Evolutionary conservation across 2,113 vertebrate species (phyloP).

Genomic region (Gasterosteus nipponicus): DNA sequence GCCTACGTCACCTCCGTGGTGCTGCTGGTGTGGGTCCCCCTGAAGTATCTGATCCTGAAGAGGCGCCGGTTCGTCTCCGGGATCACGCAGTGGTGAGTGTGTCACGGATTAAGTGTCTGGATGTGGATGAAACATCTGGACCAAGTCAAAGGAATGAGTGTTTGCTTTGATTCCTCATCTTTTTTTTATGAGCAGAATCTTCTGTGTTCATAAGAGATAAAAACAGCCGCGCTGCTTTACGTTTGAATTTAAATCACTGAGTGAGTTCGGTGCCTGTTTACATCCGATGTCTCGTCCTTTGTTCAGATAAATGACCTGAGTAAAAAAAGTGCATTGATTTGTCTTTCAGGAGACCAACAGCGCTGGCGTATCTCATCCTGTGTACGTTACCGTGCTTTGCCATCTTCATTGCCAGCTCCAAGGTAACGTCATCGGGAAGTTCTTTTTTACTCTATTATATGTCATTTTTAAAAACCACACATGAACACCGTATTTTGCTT

Average conservation of each 20-base stretch:
- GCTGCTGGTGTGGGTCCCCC: slow-evolving; percentile 87
- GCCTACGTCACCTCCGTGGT: slow-evolving; percentile 82
- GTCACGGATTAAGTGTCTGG: background rate
- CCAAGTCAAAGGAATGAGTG: background rate
- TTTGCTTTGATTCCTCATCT: background rate
- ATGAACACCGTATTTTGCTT: background rate
- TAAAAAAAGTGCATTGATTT: slow-evolving; percentile 6
- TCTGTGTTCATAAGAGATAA: background rate
- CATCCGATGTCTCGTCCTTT: background rate
- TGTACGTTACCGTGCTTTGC: slow-evolving; percentile 85
- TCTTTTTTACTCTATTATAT: background rate
- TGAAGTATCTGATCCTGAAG: slow-evolving; percentile 83
- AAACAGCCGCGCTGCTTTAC: background rate
- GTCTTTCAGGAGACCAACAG: slow-evolving; percentile 83
- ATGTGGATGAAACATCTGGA: background rate
- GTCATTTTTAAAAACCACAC: background rate
- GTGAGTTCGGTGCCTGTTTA: background rate
- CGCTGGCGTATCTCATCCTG: slow-evolving; percentile 78
- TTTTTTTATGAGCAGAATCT: background rate
- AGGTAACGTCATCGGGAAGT: slow-evolving; percentile 75
- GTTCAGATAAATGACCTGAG: background rate
- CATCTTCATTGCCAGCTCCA: slow-evolving; percentile 81
- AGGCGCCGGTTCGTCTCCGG: slow-evolving; percentile 60
- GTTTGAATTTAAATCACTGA: background rate
- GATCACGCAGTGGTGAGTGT: slow-evolving; percentile 78